Percentiles rank a stretch among this genome's conserved stretches.
Conservation (phyloP, 1,140 invertebrate species). For the Euura lappo region DNA sequence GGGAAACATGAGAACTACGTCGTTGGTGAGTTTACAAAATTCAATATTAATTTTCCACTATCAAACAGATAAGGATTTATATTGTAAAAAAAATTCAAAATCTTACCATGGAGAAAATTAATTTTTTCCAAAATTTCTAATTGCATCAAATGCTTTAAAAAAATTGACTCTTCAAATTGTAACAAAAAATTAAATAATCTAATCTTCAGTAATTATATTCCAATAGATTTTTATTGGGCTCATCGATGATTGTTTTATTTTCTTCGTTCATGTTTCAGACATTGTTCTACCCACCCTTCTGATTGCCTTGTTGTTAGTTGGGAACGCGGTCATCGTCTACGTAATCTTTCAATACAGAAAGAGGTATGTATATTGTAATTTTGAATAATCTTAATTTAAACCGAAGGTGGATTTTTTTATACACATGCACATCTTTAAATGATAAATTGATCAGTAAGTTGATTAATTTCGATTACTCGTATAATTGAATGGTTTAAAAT, state of each 20-base stretch:
- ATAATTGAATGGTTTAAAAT: too few species aligned
- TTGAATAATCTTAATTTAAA: slow-evolving; percentile 29
- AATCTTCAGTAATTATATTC: too few species aligned
- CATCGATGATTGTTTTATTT: too few species aligned
- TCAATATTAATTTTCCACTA: background rate
- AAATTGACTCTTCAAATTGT: too few species aligned
- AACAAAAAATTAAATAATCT: too few species aligned
- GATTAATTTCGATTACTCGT: too few species aligned
- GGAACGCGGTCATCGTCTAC: slow-evolving; percentile 71
- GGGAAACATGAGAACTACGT: slow-evolving; percentile 55
- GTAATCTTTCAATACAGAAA: slow-evolving; percentile 72
- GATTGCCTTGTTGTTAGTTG: slow-evolving; percentile 68
- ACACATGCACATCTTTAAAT: slow-evolving; percentile 1
- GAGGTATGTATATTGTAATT: slow-evolving; percentile 52
- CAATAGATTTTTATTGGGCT: too few species aligned
- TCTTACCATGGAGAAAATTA: too few species aligned
- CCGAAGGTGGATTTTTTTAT: background rate
- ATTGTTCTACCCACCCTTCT: slow-evolving; percentile 68
- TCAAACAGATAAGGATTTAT: too few species aligned
- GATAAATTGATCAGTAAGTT: background rate
- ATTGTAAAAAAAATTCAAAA: too few species aligned
- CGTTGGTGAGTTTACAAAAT: slow-evolving; percentile 48
- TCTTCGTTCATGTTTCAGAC: slow-evolving; percentile 58
- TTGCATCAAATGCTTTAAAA: too few species aligned
- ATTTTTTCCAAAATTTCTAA: too few species aligned